phyloP scores from a whole-genome alignment of 1,140 invertebrate genomes.

The Thaumetopoea pityocampa region DNA sequence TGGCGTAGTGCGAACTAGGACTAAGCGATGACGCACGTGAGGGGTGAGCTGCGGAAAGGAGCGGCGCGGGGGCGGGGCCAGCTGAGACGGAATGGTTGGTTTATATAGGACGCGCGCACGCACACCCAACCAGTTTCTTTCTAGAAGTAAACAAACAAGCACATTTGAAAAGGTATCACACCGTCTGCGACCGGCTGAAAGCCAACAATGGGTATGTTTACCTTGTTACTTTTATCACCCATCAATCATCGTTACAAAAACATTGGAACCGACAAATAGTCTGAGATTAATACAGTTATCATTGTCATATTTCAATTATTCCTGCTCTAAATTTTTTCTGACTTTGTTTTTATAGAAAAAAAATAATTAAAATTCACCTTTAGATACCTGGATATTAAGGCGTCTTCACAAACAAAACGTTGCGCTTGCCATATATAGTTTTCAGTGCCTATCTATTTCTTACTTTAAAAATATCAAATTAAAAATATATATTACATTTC shows the following conservation, averaged over 20 bases:
- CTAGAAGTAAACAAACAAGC: conserved; percentile 49
- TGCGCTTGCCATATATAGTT: too few relatives aligned
- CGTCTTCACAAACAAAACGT: too few relatives aligned
- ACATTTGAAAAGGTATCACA: conserved; percentile 27
- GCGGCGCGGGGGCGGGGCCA: conserved; percentile 20
- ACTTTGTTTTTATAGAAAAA: too few relatives aligned
- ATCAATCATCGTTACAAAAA: neutral
- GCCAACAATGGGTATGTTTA: conserved; percentile 59
- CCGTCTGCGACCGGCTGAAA: conserved; percentile 26
- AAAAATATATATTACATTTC: too few relatives aligned
- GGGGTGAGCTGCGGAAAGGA: conserved; percentile 13
- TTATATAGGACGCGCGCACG: conserved; percentile 59
- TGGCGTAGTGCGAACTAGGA: neutral
- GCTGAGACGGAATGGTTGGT: conserved; percentile 29
- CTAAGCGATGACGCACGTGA: conserved; percentile 10
- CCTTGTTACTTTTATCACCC: conserved; percentile 15
- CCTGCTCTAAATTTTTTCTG: too few relatives aligned
- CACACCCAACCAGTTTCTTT: conserved; percentile 47
- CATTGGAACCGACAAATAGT: too few relatives aligned
- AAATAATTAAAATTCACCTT: too few relatives aligned
- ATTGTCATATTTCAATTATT: too few relatives aligned
- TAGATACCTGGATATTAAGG: too few relatives aligned
- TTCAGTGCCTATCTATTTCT: too few relatives aligned
- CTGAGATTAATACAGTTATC: too few relatives aligned
- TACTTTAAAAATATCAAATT: too few relatives aligned